phyloP scores from a whole-genome alignment of 2,797 vertebrate species.

The Macropus fuliginosus region DNA sequence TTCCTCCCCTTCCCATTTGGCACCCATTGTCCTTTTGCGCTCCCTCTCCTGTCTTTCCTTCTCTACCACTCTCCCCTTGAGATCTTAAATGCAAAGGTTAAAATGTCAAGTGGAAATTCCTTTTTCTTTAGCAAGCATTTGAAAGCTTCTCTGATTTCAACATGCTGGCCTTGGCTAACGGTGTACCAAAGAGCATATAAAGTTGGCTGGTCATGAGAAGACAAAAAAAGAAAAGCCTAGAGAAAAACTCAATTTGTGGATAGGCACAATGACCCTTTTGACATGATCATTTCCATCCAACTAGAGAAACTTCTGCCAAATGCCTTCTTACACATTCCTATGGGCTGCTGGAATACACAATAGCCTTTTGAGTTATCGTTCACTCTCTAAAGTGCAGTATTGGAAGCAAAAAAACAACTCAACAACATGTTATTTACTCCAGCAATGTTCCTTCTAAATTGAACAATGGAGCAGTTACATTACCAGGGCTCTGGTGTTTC shows the following conservation, averaged over 20 bases:
- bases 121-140: neutral
- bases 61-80: slow-evolving; percentile 20
- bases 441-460: slow-evolving; percentile 55
- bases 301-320: slow-evolving; percentile 36
- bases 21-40: neutral
- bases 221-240: slow-evolving; percentile 6
- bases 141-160: neutral
- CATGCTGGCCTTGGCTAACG: neutral
- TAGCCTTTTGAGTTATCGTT: slow-evolving; percentile 65
- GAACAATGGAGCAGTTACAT: slow-evolving; percentile 59
- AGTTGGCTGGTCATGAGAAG: slow-evolving; percentile 58
- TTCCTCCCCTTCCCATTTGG: neutral
- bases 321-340: slow-evolving; percentile 2
- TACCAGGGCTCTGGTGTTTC: slow-evolving; percentile 9
- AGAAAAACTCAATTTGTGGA: slow-evolving; percentile 66
- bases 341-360: slow-evolving; percentile 21
- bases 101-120: slow-evolving; percentile 57
- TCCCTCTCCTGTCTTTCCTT: slow-evolving; percentile 37
- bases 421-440: slow-evolving; percentile 61
- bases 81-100: slow-evolving; percentile 54
- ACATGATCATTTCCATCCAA: slow-evolving; percentile 43
- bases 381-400: slow-evolving; percentile 51
- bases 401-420: slow-evolving; percentile 44
- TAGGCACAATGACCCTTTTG: slow-evolving; percentile 63
- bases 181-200: slow-evolving; percentile 65